Conservation (phyloP, 2,113 vertebrate genomes). For the Gavia stellata region DNA sequence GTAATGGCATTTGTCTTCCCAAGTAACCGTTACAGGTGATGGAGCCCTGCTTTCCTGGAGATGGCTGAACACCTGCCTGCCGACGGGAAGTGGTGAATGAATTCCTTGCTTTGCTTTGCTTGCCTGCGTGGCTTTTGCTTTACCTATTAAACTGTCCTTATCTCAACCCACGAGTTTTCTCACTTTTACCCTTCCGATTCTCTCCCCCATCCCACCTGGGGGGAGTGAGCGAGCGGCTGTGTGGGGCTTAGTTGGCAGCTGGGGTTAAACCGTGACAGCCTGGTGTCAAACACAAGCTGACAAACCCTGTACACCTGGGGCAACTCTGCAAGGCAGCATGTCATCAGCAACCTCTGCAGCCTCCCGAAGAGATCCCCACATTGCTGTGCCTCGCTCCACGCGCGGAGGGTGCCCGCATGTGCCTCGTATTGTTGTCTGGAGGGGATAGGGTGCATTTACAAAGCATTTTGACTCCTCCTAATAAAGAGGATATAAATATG, state of each 20-base stretch:
- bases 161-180: too few relatives aligned
- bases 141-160: too few relatives aligned
- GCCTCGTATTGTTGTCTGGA: neutral
- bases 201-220: too few relatives aligned
- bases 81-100: too few relatives aligned
- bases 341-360: neutral
- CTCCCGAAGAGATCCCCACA: neutral
- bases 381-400: neutral
- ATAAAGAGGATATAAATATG: neutral
- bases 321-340: neutral
- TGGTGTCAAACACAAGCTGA: neutral
- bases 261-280: neutral
- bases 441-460: neutral
- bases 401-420: rapidly evolving
- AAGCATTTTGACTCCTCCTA: neutral
- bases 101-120: too few relatives aligned
- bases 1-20: too few relatives aligned
- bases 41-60: too few relatives aligned
- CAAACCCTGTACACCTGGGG: neutral
- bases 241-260: neutral
- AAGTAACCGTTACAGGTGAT: too few relatives aligned
- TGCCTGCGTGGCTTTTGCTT: too few relatives aligned
- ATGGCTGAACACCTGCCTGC: too few relatives aligned
- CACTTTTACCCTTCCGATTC: too few relatives aligned
- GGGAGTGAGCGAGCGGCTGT: neutral